A percentile compares a stretch with the other conserved stretches of the same genome.
Conservation (phyloP, 2,888 invertebrate genomes). For the Perizoma affinitatum region DNA sequence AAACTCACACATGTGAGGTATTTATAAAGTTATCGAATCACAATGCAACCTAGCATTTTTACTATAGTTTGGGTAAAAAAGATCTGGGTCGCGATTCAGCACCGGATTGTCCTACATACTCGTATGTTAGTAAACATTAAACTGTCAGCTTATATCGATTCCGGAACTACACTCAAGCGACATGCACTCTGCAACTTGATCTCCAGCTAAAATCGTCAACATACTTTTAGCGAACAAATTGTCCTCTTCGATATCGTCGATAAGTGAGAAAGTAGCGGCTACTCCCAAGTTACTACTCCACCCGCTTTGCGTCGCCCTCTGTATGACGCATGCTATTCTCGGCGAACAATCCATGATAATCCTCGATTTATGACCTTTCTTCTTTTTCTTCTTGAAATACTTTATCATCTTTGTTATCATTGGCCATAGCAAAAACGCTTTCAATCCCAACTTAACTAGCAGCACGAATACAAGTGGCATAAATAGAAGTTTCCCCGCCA, state of each 20-base stretch:
- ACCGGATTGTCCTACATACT: constrained; percentile 58
- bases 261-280: constrained; percentile 69
- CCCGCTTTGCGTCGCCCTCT: constrained; percentile 57
- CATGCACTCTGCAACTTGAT: constrained; percentile 78
- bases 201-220: constrained; percentile 70
- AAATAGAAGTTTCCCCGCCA: constrained; percentile 71
- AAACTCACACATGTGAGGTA: constrained; percentile 25
- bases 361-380: constrained; percentile 65
- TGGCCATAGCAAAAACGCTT: constrained; percentile 74
- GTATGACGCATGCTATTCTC: constrained; percentile 71
- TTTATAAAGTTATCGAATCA: constrained; percentile 48
- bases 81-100: constrained; percentile 52
- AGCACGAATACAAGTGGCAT: constrained; percentile 68
- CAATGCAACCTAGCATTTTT: constrained; percentile 56
- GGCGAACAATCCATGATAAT: constrained; percentile 72
- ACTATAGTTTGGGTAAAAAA: constrained; percentile 40
- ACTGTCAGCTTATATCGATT: constrained; percentile 75
- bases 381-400: constrained; percentile 74
- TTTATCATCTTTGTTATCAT: constrained; percentile 75
- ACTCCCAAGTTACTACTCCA: constrained; percentile 72
- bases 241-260: constrained; percentile 73
- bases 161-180: constrained; percentile 76
- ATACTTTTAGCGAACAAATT: constrained; percentile 68
- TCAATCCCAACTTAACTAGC: constrained; percentile 71
- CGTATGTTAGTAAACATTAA: constrained; percentile 57